These are phyloP conservation scores for Noctuana brunneofusca DNA, from an alignment of 2,888 invertebrate species.

Conservation along the genomic window DNA sequence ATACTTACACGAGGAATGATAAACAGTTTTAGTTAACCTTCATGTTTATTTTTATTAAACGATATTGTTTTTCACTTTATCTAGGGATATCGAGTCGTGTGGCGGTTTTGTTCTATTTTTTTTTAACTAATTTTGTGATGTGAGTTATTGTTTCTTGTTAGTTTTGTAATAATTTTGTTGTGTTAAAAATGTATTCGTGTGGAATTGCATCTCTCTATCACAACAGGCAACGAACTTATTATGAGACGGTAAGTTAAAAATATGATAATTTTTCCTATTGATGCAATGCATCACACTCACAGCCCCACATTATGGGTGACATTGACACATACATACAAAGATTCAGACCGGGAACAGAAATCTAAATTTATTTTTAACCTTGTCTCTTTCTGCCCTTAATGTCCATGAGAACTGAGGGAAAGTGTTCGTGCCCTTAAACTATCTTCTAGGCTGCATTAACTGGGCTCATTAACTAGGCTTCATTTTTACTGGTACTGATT, in stretches of 20 bases:
- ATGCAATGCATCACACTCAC: no score
- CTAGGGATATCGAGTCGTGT: background rate
- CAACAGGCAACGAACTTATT: background rate
- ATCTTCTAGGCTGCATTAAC: no score
- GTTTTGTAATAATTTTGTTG: background rate
- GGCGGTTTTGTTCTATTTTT: background rate
- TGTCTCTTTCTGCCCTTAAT: no score
- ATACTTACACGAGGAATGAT: background rate
- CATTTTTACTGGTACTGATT: no score
- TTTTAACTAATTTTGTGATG: background rate
- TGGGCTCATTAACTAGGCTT: no score
- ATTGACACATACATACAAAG: no score
- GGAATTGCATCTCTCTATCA: background rate
- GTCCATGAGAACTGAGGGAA: no score
- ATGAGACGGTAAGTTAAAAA: conserved; percentile 5
- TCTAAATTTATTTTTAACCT: no score
- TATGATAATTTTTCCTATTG: background rate
- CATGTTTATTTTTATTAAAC: background rate
- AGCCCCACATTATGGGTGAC: no score
- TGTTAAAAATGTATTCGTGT: conserved; percentile 7
- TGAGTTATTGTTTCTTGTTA: background rate
- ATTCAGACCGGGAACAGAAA: no score
- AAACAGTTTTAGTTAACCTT: conserved; percentile 7
- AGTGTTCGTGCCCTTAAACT: no score
- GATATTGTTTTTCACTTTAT: conserved; percentile 8